A percentile compares a stretch with the other conserved stretches of the same genome.
Conservation (phyloP, 2,888 invertebrate species). For the Dendrolimus pini region DNA sequence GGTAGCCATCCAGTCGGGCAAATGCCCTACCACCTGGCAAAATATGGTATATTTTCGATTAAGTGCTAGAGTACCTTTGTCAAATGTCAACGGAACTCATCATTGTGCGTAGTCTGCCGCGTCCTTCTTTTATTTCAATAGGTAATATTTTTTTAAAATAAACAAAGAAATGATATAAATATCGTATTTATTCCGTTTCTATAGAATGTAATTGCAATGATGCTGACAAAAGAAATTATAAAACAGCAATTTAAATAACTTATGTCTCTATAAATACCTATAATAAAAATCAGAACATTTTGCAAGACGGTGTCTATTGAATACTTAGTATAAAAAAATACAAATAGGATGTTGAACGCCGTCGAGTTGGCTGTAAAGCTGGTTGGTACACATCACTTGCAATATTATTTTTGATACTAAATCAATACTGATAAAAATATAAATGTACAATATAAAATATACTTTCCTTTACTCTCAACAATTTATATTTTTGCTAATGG, state of each 20-base stretch:
- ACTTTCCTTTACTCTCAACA: slow-evolving; percentile 53
- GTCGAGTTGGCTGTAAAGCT: background rate
- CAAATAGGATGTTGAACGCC: no score
- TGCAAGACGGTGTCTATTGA: background rate
- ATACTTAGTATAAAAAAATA: background rate
- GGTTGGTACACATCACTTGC: background rate
- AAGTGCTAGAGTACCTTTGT: no score
- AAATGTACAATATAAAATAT: slow-evolving; percentile 47
- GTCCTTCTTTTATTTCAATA: no score
- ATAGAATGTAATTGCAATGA: slow-evolving; percentile 58
- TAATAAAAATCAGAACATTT: background rate
- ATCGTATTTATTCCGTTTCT: slow-evolving; percentile 59
- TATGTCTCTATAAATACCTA: background rate
- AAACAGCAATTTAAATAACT: slow-evolving; percentile 45
- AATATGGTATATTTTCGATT: no score
- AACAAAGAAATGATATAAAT: slow-evolving; percentile 15
- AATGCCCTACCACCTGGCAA: no score
- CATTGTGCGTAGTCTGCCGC: no score
- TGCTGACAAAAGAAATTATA: slow-evolving; percentile 45
- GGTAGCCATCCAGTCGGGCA: no score
- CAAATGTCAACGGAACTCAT: no score
- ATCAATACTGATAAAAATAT: slow-evolving; percentile 24
- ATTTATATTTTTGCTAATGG: slow-evolving; percentile 54
- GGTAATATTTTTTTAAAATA: no score
- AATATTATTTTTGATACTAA: slow-evolving; percentile 15